Evolutionary conservation across 2,797 vertebrate genomes (phyloP), one percentile per base, ranked within the genome.

Genomic region (Saxicola maurus): DNA sequence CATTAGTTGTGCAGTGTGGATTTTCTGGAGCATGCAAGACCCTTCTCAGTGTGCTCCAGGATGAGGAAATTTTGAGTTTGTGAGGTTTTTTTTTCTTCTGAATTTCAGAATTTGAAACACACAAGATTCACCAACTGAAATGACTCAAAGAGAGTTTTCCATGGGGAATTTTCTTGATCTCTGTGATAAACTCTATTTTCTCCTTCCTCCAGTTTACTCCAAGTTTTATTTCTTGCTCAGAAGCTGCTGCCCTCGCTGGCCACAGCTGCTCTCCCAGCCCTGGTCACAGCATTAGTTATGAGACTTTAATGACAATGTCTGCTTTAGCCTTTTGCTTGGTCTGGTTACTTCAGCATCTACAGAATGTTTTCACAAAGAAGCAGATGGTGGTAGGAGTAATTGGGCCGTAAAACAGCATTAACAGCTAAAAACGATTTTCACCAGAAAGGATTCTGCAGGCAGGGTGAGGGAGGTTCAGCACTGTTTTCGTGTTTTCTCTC

Each of bases 311-410:
- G 74, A 91, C 24, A 43, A 51, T 78, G 74, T 77, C 89, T 94
- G 79, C 74, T 91, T 91, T 89, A 79, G 86, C 73, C 88, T 94
- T 96, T 91, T 91, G 90, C 94, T 94, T 94, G 86, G 87, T 95
- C 93, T 93, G 89, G 87, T 92, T 93, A 89, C 92, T 88, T 93
- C 80, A 87, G 85, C 82, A 93, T 95, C 94, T 82, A 83, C 93
- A 90, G 94, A 95, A 94, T 96, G 94, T 96, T 96, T 96, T 92
- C 95, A 93, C 89, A 92, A 88, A 94, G 94, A 86, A 95, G 93
- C 95, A 96, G 95, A 96, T 96, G 94, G 95, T 86, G 80, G 94
- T 96, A 94, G 95, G 95, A 96, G 95, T 93, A 94, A 96, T 92
- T 92, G 90, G 94, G 93, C 91, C 76, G 51, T 91, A 89, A 94